These are phyloP conservation scores for Probosciger aterrimus DNA, from an alignment of 2,113 vertebrate genomes.

Conservation along the genomic window DNA sequence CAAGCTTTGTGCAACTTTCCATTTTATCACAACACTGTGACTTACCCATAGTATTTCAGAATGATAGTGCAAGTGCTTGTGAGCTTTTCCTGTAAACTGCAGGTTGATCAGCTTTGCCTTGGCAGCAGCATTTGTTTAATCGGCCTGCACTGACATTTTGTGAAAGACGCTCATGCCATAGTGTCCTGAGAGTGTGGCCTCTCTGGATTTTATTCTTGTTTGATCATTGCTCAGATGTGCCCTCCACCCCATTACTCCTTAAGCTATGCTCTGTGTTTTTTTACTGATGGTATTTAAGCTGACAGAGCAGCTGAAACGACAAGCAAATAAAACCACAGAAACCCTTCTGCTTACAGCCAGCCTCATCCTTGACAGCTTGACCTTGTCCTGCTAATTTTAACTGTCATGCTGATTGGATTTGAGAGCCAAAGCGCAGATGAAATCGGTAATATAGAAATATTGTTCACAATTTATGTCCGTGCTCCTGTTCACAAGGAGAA, in stretches of 20 bases:
- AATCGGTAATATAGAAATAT: slow-evolving; percentile 42
- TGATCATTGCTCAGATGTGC: slow-evolving; percentile 44
- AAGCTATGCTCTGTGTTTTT: slow-evolving; percentile 45
- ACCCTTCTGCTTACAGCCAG: slow-evolving; percentile 49
- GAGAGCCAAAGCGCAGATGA: slow-evolving; percentile 6
- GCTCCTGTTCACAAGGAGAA: slow-evolving; percentile 8
- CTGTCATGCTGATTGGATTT: slow-evolving; percentile 61
- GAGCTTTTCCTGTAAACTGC: neutral
- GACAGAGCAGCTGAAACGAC: slow-evolving; percentile 66
- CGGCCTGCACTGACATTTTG: slow-evolving; percentile 26
- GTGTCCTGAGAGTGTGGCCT: neutral
- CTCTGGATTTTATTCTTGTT: slow-evolving; percentile 48
- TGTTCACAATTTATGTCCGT: neutral
- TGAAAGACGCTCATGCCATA: neutral
- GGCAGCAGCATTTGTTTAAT: slow-evolving; percentile 4
- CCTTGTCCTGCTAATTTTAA: slow-evolving; percentile 74
- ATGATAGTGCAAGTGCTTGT: neutral
- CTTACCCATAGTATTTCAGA: neutral
- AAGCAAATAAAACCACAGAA: slow-evolving; percentile 65
- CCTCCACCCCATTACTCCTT: slow-evolving; percentile 45
- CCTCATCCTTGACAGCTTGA: slow-evolving; percentile 66
- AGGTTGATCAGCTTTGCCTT: neutral
- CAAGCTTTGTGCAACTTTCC: neutral
- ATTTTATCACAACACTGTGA: neutral
- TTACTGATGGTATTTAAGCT: slow-evolving; percentile 67